Evolutionary conservation across 2,888 invertebrate species (phyloP).

Genomic region (Parthenolecanium corni): DNA sequence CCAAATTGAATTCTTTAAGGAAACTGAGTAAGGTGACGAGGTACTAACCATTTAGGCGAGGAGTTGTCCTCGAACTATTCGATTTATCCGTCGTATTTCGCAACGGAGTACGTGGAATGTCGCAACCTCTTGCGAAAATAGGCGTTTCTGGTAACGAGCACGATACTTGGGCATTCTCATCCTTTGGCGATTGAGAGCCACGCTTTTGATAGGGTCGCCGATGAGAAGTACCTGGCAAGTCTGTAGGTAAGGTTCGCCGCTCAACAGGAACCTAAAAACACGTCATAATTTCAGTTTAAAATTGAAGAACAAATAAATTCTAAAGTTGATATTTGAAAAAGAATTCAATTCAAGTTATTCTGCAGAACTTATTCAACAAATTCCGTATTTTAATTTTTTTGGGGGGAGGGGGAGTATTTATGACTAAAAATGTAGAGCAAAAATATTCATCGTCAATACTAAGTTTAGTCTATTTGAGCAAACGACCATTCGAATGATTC

Average conservation of each 20-base stretch:
- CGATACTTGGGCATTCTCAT: conserved; percentile 58
- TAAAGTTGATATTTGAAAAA: too few relatives aligned
- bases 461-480: too few relatives aligned
- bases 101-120: conserved; percentile 72
- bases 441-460: too few relatives aligned
- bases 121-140: conserved; percentile 72
- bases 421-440: too few relatives aligned
- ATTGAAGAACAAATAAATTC: too few relatives aligned
- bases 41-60: conserved; percentile 29
- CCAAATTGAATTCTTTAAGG: too few relatives aligned
- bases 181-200: conserved; percentile 37
- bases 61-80: conserved; percentile 36
- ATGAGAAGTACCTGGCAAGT: conserved; percentile 47
- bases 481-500: too few relatives aligned
- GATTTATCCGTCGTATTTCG: conserved; percentile 48
- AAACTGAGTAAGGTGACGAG: too few relatives aligned
- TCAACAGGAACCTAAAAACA: conserved; percentile 42
- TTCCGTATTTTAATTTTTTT: too few relatives aligned
- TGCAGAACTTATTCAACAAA: too few relatives aligned
- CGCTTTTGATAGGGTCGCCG: conserved; percentile 44
- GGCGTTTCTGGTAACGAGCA: conserved; percentile 82
- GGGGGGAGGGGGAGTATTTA: too few relatives aligned
- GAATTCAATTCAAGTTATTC: too few relatives aligned
- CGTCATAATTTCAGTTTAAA: not conserved
- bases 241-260: conserved; percentile 60